Conservation (phyloP, 2,113 vertebrate species). For the Sialia sialis region DNA sequence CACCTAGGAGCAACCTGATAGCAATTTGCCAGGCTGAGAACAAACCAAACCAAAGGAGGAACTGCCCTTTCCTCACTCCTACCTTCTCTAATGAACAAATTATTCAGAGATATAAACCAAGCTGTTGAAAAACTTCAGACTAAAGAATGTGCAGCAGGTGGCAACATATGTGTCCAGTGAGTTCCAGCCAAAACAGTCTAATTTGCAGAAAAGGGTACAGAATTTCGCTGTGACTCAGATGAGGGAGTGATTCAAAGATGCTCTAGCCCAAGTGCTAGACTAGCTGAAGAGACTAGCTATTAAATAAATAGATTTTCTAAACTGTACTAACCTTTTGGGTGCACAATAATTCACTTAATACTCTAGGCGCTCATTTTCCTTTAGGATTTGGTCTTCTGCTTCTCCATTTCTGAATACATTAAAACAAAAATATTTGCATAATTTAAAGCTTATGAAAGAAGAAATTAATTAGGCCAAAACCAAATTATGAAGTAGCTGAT, state of each 20-base stretch:
- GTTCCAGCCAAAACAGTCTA: conserved; percentile 74
- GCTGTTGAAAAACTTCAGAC: conserved; percentile 44
- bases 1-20: neutral
- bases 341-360: neutral
- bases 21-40: neutral
- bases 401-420: neutral
- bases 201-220: conserved; percentile 56
- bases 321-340: neutral
- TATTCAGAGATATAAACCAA: conserved; percentile 51
- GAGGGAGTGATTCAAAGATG: conserved; percentile 49
- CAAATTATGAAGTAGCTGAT: neutral
- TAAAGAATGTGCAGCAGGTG: conserved; percentile 65
- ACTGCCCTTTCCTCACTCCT: neutral
- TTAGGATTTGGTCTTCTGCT: neutral
- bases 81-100: conserved; percentile 30
- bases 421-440: neutral
- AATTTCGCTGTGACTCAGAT: conserved; percentile 65
- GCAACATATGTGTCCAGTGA: conserved; percentile 66
- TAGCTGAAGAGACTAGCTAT: neutral
- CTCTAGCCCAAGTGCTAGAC: conserved; percentile 28
- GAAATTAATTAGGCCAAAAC: neutral
- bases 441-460: neutral
- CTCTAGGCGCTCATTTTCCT: neutral
- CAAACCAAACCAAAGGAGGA: neutral
- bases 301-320: conserved; percentile 37